These are phyloP conservation scores for Pteria penguin DNA, from an alignment of 2,888 invertebrate genomes.

Conservation along the genomic window DNA sequence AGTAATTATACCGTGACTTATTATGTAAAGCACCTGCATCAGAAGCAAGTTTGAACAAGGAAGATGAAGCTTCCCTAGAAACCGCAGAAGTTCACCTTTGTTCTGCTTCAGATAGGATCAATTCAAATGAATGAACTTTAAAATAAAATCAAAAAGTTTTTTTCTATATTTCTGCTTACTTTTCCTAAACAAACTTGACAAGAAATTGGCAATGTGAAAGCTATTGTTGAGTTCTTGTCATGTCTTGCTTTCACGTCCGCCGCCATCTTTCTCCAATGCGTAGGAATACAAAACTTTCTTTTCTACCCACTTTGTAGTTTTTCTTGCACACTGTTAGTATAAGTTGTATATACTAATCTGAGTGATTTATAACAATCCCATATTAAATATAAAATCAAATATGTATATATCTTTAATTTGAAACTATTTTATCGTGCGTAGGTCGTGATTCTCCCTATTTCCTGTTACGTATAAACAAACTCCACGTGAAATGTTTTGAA, in stretches of 20 bases:
- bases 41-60: too few relatives aligned
- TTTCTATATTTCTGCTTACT: slow-evolving; percentile 57
- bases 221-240: slow-evolving; percentile 65
- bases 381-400: too few relatives aligned
- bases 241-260: slow-evolving; percentile 63
- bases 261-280: slow-evolving; percentile 65
- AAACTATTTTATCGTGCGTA: too few relatives aligned
- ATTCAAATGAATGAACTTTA: too few relatives aligned
- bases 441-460: too few relatives aligned
- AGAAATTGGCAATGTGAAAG: slow-evolving; percentile 76
- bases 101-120: background rate
- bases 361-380: too few relatives aligned
- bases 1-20: too few relatives aligned
- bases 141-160: too few relatives aligned
- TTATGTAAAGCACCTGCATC: too few relatives aligned
- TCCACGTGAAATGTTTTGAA: background rate
- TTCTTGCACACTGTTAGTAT: background rate
- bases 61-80: slow-evolving; percentile 18
- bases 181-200: slow-evolving; percentile 79
- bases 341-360: too few relatives aligned
- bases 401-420: too few relatives aligned
- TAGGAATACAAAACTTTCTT: background rate
- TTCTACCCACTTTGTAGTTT: background rate
- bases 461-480: slow-evolving; percentile 39
- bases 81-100: background rate